Base-by-base conservation (phyloP, 2,888 invertebrate genomes). In the Agelastica alni region DNA sequence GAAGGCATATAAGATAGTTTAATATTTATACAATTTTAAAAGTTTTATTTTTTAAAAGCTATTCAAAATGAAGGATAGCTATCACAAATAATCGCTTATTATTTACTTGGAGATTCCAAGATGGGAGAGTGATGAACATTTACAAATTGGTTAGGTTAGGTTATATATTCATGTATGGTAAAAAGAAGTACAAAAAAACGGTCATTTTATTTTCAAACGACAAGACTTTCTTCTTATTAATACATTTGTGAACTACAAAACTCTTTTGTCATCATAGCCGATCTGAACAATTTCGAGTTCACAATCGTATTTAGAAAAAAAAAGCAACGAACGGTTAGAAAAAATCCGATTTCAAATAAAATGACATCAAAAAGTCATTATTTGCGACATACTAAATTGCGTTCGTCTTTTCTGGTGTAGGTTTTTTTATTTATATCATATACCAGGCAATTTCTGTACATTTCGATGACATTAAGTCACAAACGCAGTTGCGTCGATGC, bases 1-100 rank as follows among this genome's bases (percentile, higher is more conserved):
- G 76, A 77, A 77, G 77, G 77, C 77, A 77, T 76, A 77, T 76
- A 77, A n/a, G 75, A 76, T 76, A 75, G 75, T 75, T 75, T 72
- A 66, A 70, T 75, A 70, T 75, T 73, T 74, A 73, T 73, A 74
- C 71, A 73, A 68, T 68, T 70, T 71, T 67, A 63, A 67, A 70
- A 67, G 65, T 68, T 70, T 69, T 57, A 63, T 66, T 68, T 69
- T 62, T 61, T 67, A 70, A 68, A 70, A 72, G 70, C 71, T 69
- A 72, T 68, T 73, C 64, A 69, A 71, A 72, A 74, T 72, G 61
- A 66, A 73, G 63, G 66, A 72, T 70, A 71, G 70, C 72, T 75
- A 74, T 74, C 75, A 75, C 74, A 73, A 74, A 73, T 68, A 72
- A 72, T 69, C 61, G 61, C 70, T 65, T 67, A 70, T 66, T 67